Conservation (phyloP, 2,113 vertebrate genomes). For the Trogon surrucura region DNA sequence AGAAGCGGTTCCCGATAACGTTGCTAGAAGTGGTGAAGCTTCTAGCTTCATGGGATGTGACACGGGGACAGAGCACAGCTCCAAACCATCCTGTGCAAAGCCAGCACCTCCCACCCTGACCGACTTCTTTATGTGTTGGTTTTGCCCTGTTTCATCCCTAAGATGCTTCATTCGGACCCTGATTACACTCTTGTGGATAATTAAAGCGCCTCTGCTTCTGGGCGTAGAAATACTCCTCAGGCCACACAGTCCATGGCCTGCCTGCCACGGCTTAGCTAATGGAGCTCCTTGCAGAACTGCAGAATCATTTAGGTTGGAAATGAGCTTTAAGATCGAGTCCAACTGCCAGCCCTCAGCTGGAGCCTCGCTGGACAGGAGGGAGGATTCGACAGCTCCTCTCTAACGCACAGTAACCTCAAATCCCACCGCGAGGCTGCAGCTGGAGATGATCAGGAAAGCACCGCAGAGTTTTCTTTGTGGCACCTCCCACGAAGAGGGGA, state of each 20-base stretch:
- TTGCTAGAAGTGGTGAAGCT: background rate
- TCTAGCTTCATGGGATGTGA: too few species aligned
- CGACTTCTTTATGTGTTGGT: background rate
- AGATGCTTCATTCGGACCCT: background rate
- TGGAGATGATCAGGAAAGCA: background rate
- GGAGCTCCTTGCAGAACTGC: background rate
- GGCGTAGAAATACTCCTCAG: background rate
- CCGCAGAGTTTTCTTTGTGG: background rate
- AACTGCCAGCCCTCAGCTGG: too few species aligned
- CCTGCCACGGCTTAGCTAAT: background rate
- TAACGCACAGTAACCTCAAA: background rate
- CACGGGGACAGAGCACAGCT: background rate
- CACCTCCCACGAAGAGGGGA: background rate
- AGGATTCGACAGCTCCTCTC: background rate
- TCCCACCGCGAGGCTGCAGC: background rate
- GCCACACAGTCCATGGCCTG: background rate
- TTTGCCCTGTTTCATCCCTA: background rate
- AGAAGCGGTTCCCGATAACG: background rate
- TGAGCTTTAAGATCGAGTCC: too few species aligned
- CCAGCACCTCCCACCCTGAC: background rate
- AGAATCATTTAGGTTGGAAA: too few species aligned
- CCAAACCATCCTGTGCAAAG: background rate
- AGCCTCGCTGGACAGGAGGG: too few species aligned
- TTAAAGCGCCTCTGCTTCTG: background rate
- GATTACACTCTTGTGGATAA: background rate